A percentile compares a stretch with the other conserved stretches of the same genome.
Evolutionary conservation across 2,888 invertebrate genomes (phyloP).

Genomic region (Teinopalpus imperialis): DNA sequence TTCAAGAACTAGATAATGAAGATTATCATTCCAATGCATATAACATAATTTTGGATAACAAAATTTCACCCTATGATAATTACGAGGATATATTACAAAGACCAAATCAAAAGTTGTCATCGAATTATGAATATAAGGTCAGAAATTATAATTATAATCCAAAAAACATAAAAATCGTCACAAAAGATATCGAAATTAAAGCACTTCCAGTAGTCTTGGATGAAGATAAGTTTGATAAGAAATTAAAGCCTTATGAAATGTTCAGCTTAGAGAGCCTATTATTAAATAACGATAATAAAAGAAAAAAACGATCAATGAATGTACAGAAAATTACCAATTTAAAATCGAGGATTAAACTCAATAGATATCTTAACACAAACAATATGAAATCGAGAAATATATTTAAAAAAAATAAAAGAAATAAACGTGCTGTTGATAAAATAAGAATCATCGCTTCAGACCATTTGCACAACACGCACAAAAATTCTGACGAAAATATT

Average conservation of each 20-base stretch:
- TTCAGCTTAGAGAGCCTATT: slow-evolving; percentile 47
- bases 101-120: slow-evolving; percentile 31
- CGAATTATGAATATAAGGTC: slow-evolving; percentile 28
- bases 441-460: slow-evolving; percentile 59
- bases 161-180: slow-evolving; percentile 24
- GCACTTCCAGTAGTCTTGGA: slow-evolving; percentile 36
- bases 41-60: slow-evolving; percentile 41
- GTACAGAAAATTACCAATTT: slow-evolving; percentile 49
- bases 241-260: slow-evolving; percentile 54
- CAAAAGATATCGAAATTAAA: slow-evolving; percentile 22
- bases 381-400: slow-evolving; percentile 44
- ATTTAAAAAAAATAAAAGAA: slow-evolving; percentile 53
- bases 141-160: slow-evolving; percentile 24
- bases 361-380: slow-evolving; percentile 53
- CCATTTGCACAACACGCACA: slow-evolving; percentile 30
- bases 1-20: slow-evolving; percentile 31
- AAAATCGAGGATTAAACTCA: slow-evolving; percentile 50
- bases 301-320: slow-evolving; percentile 49
- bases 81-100: slow-evolving; percentile 46
- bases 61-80: slow-evolving; percentile 42
- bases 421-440: slow-evolving; percentile 59
- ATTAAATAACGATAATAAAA: slow-evolving; percentile 28
- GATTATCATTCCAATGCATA: slow-evolving; percentile 53
- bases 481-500: slow-evolving; percentile 52
- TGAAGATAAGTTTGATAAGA: slow-evolving; percentile 45